phyloP scores from a whole-genome alignment of 1,140 invertebrate species.

The Drosophila prosaltans region DNA sequence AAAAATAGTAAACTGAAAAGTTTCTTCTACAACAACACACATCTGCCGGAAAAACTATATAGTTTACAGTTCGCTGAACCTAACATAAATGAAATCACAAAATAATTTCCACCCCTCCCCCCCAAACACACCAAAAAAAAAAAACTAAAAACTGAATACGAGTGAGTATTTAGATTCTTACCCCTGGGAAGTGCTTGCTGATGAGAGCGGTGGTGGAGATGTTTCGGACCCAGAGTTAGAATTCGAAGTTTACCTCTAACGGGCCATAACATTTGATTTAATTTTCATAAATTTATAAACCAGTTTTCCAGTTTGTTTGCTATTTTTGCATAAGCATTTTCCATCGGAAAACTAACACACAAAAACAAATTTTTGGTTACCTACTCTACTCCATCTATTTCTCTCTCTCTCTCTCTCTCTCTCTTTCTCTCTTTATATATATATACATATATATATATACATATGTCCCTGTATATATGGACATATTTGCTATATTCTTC shows the following conservation, averaged over 20 bases:
- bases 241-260: slow-evolving; percentile 28
- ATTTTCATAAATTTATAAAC: slow-evolving; percentile 55
- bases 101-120: slow-evolving; percentile 1
- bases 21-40: background rate
- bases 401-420: background rate
- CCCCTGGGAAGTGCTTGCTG: background rate
- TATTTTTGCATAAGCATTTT: slow-evolving; percentile 50
- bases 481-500: background rate
- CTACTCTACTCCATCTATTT: background rate
- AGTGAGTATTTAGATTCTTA: too few relatives aligned
- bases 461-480: background rate
- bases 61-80: slow-evolving; percentile 33
- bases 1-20: background rate
- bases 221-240: background rate
- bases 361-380: slow-evolving; percentile 33
- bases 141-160: slow-evolving; percentile 25
- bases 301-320: slow-evolving; percentile 34
- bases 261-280: slow-evolving; percentile 62
- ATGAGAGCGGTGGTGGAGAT: too few relatives aligned
- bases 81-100: slow-evolving; percentile 14
- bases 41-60: background rate
- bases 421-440: background rate
- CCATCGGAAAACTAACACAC: background rate
- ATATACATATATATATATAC: background rate
- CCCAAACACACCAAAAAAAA: too few relatives aligned